phyloP scores from a whole-genome alignment of 2,888 invertebrate species.

The Trachelus iudaicus region DNA sequence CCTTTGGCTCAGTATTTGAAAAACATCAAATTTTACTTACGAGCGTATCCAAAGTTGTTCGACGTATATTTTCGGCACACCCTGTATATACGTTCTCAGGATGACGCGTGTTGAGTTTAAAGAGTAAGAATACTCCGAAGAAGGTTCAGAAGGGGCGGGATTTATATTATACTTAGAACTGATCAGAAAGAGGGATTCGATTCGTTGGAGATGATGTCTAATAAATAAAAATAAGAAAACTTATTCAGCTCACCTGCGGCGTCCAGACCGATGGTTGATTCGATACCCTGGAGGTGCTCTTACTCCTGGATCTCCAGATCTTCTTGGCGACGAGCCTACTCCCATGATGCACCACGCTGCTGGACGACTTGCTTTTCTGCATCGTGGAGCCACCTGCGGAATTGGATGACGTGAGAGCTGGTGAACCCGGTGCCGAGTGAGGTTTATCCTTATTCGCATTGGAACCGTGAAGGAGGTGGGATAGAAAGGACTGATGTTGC shows the following conservation, averaged over 20 bases:
- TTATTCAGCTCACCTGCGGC: constrained; percentile 78
- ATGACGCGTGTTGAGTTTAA: too few species aligned
- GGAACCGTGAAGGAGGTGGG: constrained; percentile 72
- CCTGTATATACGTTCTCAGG: too few species aligned
- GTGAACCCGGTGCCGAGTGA: constrained; percentile 69
- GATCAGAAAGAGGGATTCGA: too few species aligned
- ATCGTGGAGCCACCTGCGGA: constrained; percentile 75
- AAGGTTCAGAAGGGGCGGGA: not conserved
- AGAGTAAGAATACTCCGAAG: not conserved
- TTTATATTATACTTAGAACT: too few species aligned
- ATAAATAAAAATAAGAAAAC: constrained; percentile 5
- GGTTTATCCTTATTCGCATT: constrained; percentile 63
- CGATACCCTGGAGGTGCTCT: constrained; percentile 78
- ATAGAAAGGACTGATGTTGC: constrained; percentile 73
- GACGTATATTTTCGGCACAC: too few species aligned
- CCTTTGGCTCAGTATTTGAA: too few species aligned
- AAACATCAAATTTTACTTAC: too few species aligned
- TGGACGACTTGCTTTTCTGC: constrained; percentile 92
- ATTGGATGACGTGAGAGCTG: constrained; percentile 66
- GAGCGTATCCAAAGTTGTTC: too few species aligned
- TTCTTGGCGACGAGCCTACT: constrained; percentile 82
- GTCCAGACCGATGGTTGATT: constrained; percentile 79
- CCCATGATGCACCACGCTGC: constrained; percentile 83
- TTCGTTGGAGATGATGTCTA: not conserved
- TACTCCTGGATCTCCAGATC: constrained; percentile 86